phyloP scores from a whole-genome alignment of 2,888 invertebrate species.

The Stratiomys singularior region DNA sequence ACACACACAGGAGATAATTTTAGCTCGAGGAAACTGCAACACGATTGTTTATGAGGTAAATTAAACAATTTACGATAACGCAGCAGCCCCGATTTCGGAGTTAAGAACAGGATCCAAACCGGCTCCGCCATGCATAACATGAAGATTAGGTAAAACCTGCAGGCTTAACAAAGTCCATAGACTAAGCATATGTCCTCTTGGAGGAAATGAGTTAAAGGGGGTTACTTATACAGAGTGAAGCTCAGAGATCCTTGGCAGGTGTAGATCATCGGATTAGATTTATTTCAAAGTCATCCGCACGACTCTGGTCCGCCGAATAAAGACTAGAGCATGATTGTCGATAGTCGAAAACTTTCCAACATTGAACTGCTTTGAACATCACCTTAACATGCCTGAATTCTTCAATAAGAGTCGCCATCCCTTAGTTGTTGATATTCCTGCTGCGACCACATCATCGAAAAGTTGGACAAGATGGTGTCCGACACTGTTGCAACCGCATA shows the following conservation, averaged over 20 bases:
- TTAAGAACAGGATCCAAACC: conserved; percentile 26
- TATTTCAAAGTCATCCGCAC: no score
- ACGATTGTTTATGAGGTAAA: conserved; percentile 67
- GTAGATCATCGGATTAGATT: no score
- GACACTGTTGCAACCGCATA: conserved; percentile 37
- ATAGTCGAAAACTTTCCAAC: background rate
- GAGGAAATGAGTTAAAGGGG: no score
- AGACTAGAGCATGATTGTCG: no score
- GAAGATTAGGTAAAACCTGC: conserved; percentile 28
- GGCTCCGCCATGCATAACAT: background rate
- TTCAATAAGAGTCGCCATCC: background rate
- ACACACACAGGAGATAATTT: background rate
- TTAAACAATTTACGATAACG: conserved; percentile 66
- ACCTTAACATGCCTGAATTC: conserved; percentile 15
- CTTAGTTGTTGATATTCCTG: background rate
- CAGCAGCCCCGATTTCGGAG: conserved; percentile 54
- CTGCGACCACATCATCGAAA: conserved; percentile 40
- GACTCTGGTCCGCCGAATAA: no score
- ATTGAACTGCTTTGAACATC: background rate
- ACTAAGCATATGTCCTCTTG: conserved; percentile 34
- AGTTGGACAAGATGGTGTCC: conserved; percentile 33
- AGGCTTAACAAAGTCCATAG: conserved; percentile 48
- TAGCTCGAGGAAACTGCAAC: conserved; percentile 56
- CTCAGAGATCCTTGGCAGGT: no score
- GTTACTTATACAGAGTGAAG: no score